A percentile compares a stretch with the other conserved stretches of the same genome.
Conservation (phyloP, 2,113 vertebrate species). For the Gymnocephalus cernua region DNA sequence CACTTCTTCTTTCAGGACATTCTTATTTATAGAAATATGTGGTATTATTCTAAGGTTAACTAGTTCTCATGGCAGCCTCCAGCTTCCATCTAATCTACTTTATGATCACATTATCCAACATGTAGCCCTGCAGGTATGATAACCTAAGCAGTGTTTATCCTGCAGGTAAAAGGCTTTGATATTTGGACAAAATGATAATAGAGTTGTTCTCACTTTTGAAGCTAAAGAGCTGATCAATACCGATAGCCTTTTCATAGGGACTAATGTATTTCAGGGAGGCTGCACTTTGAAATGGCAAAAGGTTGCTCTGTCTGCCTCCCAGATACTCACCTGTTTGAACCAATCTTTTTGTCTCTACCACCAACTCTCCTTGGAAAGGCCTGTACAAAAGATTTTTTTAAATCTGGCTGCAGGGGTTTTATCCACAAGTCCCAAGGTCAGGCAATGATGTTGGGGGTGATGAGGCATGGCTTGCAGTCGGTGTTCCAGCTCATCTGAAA, state of each 20-base stretch:
- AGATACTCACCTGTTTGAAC: constrained; percentile 6
- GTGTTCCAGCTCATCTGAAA: neutral
- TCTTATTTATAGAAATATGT: neutral
- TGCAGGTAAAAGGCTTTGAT: constrained; percentile 29
- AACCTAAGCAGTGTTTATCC: constrained; percentile 15
- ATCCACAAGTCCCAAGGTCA: neutral
- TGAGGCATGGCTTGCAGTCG: neutral
- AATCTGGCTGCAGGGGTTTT: neutral
- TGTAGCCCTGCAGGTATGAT: constrained; percentile 24
- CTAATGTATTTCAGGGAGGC: neutral
- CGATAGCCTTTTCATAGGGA: neutral
- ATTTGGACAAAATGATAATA: neutral
- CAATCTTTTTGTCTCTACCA: neutral
- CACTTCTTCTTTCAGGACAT: neutral
- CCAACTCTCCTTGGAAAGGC: neutral
- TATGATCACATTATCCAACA: constrained; percentile 12
- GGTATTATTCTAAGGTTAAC: constrained; percentile 1
- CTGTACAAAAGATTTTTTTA: neutral
- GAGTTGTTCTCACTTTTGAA: neutral
- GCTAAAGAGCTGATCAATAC: neutral
- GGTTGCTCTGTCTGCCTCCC: neutral
- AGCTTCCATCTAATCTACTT: constrained; percentile 12
- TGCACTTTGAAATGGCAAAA: neutral
- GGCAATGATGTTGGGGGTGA: neutral
- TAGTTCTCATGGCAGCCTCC: constrained; percentile 4